phyloP scores from a whole-genome alignment of 2,113 vertebrate genomes.

The Melanerpes aurifrons region DNA sequence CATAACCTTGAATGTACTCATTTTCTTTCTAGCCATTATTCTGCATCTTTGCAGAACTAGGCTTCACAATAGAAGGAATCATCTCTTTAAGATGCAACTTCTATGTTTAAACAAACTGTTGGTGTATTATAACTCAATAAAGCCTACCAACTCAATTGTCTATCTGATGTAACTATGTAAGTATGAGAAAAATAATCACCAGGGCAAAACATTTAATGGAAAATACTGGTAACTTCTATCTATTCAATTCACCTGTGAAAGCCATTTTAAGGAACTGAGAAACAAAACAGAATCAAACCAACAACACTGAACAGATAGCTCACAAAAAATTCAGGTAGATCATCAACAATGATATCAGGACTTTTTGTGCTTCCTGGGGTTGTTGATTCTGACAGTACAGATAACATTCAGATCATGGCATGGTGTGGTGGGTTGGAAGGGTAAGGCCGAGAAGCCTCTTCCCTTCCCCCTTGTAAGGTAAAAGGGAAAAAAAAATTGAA shows the following conservation, averaged over 20 bases:
- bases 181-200: background rate
- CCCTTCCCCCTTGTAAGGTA: no score
- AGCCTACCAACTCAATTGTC: background rate
- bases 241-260: background rate
- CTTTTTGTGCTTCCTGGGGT: no score
- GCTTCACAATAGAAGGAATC: background rate
- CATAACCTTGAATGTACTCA: background rate
- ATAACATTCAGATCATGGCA: no score
- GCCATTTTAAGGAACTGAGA: background rate
- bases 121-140: background rate
- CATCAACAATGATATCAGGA: no score
- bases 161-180: background rate
- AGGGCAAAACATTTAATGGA: background rate
- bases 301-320: background rate
- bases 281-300: background rate
- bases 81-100: background rate
- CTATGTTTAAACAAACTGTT: background rate
- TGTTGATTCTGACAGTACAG: no score
- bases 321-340: background rate
- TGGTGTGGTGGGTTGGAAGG: no score
- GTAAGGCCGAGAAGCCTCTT: no score
- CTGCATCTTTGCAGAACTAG: background rate
- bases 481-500: no score
- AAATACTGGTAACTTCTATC: background rate
- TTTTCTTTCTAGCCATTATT: background rate